A percentile compares a stretch with the other conserved stretches of the same genome.
Conservation (phyloP, 1,140 invertebrate genomes). For the Ceratosolen solmsi region DNA sequence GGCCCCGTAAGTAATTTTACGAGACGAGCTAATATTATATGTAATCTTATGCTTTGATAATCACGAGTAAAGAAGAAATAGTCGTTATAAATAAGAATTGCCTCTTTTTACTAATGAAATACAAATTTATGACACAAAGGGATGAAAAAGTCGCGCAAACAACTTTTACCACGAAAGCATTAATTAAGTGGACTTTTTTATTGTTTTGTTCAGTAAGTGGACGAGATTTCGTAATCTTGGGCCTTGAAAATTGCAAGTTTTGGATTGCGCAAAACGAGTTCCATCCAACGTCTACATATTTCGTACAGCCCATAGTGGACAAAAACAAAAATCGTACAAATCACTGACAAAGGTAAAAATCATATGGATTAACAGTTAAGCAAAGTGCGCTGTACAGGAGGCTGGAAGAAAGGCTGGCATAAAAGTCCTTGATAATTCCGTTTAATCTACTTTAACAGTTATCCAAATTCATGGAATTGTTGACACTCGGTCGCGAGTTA, state of each 20-base stretch:
- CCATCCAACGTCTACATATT: background rate
- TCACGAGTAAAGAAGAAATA: no score
- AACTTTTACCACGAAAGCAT: no score
- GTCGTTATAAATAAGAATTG: no score
- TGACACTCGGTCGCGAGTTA: constrained; percentile 32
- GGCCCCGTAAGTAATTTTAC: background rate
- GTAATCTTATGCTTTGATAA: no score
- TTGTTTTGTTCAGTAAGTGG: no score
- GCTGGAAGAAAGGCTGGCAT: background rate
- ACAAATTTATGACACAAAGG: background rate
- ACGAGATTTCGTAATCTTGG: background rate
- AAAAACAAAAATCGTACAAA: constrained; percentile 8
- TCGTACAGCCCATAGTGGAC: background rate
- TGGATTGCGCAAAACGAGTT: constrained; percentile 25
- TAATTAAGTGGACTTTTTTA: no score
- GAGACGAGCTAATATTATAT: no score
- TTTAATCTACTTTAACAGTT: constrained; percentile 46
- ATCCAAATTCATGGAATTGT: constrained; percentile 46
- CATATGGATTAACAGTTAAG: background rate
- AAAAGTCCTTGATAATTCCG: constrained; percentile 11
- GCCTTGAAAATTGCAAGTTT: background rate
- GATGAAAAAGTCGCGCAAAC: no score
- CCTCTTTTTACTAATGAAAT: no score
- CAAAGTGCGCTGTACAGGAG: background rate
- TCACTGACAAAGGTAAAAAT: background rate